Conservation (phyloP, 2,888 invertebrate species). For the Emmelina monodactyla region DNA sequence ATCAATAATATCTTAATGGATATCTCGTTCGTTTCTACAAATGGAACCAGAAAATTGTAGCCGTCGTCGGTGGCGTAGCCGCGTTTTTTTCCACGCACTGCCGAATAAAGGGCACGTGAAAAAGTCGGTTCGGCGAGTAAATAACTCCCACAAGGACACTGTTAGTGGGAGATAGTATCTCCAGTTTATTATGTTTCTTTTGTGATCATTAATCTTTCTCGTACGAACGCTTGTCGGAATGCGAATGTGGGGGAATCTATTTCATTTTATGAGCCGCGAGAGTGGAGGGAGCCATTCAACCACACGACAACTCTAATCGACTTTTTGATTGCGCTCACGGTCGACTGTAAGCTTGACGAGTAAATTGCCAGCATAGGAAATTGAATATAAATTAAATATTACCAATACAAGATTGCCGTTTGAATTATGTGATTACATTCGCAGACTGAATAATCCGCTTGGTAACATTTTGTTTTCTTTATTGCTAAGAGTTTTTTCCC, state of each 20-base stretch:
- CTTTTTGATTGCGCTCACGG: slow-evolving; percentile 61
- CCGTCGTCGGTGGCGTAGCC: slow-evolving; percentile 2
- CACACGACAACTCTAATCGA: slow-evolving; percentile 64
- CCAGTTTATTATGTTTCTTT: slow-evolving; percentile 66
- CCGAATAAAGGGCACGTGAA: slow-evolving; percentile 53
- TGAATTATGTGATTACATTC: slow-evolving; percentile 1
- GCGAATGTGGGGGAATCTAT: slow-evolving; percentile 67
- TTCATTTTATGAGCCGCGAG: slow-evolving; percentile 65
- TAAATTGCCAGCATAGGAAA: slow-evolving; percentile 27
- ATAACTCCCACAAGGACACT: slow-evolving; percentile 66
- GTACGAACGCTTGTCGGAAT: slow-evolving; percentile 68
- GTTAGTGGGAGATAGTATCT: slow-evolving; percentile 66
- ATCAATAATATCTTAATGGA: slow-evolving; percentile 1
- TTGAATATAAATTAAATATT: slow-evolving; percentile 24
- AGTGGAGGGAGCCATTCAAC: slow-evolving; percentile 58
- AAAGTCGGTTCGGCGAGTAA: slow-evolving; percentile 56
- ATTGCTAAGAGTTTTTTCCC: too few relatives aligned
- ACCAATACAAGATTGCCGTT: not conserved
- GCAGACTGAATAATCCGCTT: too few relatives aligned
- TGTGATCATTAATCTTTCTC: slow-evolving; percentile 68
- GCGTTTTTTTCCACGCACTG: slow-evolving; percentile 29
- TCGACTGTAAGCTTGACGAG: slow-evolving; percentile 37
- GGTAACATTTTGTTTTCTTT: too few relatives aligned
- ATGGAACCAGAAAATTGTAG: not conserved
- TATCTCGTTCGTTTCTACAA: not conserved